Evolutionary conservation across 1,140 invertebrate genomes (phyloP), one percentile per base, ranked within the genome.

Genomic region (Trinorchestia longiramus): DNA sequence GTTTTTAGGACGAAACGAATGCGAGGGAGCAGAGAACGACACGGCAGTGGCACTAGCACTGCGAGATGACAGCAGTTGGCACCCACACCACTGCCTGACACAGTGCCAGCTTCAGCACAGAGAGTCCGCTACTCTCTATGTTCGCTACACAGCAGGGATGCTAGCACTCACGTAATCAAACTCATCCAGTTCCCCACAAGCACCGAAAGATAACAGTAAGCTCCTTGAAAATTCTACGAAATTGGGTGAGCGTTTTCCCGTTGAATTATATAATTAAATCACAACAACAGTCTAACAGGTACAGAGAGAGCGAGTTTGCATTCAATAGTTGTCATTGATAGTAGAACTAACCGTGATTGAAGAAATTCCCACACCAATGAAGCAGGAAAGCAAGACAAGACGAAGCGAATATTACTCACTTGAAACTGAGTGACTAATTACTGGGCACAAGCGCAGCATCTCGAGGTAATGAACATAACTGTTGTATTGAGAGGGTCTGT

Each of bases 31-130:
- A 23, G 62, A 77, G 62, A 41, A 19, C 92, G 92, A 40, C 43
- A 94, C 92, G 92, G 92, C 44, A 42, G 92, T 45, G 92, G 92
- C 92, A 94, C 92, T 45, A 43, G 43, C 43, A 94, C 43, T 43
- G 43, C 3, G 92, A 43, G 92, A 40, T 94, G 43, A 94, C 92
- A 94, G 92, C 92, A 94, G 92, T 94, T 94, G 92, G 92, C 92
- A 94, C 92, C 92, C 92, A 94, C 92, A 94, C 92, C 43, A 40
- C 43, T 44, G 44, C 44, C 92, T 94, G 92, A 94, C 92, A 94
- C 43, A 23, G 92, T 94, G 92, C 92, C 92, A 94, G 92, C 92
- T 94, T 40, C 40, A 43, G 88, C 62, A 77, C 62, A 11, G 62
- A 28, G 62, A 77, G 36, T 77, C 62, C 62, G 62, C 62, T 15